Evolutionary conservation across 2,797 vertebrate species (phyloP).

Genomic region (Clamator glandarius): DNA sequence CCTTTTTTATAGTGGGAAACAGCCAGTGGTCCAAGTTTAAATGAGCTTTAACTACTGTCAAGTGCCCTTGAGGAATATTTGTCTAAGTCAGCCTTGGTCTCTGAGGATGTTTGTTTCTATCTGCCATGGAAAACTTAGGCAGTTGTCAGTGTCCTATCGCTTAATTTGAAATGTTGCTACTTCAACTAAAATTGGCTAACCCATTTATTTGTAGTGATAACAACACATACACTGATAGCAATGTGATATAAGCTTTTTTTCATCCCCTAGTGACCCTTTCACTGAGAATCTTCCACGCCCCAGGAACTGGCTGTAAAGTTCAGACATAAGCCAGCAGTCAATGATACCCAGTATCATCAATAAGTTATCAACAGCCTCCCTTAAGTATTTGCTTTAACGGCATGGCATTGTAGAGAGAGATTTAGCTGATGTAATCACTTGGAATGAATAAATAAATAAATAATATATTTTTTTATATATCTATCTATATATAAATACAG

Average conservation of each 20-base stretch:
- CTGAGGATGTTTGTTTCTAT: conserved; percentile 16
- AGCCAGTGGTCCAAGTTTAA: conserved; percentile 4
- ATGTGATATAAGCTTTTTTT: background rate
- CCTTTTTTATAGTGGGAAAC: background rate
- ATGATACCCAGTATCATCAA: background rate
- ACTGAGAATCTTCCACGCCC: background rate
- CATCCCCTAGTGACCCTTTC: background rate
- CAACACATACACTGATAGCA: background rate
- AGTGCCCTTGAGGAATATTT: background rate
- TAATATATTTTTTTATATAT: no score
- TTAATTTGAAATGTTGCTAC: conserved; percentile 32
- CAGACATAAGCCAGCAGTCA: background rate
- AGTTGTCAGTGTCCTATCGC: background rate
- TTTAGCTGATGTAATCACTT: conserved; percentile 23
- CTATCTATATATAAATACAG: background rate
- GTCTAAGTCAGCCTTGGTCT: conserved; percentile 3
- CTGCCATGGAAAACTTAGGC: background rate
- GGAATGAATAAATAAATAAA: background rate
- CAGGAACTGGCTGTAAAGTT: background rate
- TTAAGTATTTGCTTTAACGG: background rate
- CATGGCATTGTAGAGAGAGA: background rate
- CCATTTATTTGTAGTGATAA: background rate
- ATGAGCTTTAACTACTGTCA: conserved; percentile 19
- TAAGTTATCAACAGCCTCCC: background rate
- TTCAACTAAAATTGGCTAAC: conserved; percentile 12